A percentile compares a stretch with the other conserved stretches of the same genome.
These are phyloP conservation scores for Gambusia yucatana DNA, from an alignment of 2,797 vertebrate genomes.

Conservation along the genomic window DNA sequence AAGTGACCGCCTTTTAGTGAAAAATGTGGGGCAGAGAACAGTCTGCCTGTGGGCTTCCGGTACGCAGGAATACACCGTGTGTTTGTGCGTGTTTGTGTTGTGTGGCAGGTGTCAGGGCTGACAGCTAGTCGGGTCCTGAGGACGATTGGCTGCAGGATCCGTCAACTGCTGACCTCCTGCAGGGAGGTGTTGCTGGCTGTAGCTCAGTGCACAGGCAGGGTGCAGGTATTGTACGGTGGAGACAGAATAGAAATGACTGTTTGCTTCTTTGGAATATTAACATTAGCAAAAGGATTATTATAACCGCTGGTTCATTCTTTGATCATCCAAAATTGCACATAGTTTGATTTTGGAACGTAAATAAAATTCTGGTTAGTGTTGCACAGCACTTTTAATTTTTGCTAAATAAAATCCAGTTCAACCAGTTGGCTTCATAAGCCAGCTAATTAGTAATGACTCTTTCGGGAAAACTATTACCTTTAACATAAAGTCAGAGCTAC, in stretches of 20 bases:
- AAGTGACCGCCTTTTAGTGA: neutral
- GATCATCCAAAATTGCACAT: neutral
- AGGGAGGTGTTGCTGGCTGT: slow-evolving; percentile 60
- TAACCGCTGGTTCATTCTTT: neutral
- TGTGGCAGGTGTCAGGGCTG: slow-evolving; percentile 61
- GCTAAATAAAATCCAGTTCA: neutral
- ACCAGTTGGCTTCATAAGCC: neutral
- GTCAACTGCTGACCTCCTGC: slow-evolving; percentile 55
- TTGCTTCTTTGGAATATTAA: slow-evolving; percentile 5
- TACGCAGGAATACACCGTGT: slow-evolving; percentile 21
- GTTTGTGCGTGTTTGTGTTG: slow-evolving; percentile 41
- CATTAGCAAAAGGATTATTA: neutral
- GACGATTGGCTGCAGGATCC: slow-evolving; percentile 65
- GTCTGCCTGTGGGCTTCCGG: neutral
- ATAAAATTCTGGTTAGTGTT: neutral
- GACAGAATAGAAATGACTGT: slow-evolving; percentile 22
- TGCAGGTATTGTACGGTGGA: slow-evolving; percentile 64
- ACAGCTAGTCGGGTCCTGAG: slow-evolving; percentile 68
- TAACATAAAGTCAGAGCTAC: neutral
- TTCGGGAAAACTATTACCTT: neutral
- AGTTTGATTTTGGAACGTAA: neutral
- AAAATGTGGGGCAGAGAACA: slow-evolving; percentile 8
- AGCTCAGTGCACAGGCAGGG: slow-evolving; percentile 68
- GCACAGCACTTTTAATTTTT: too few species aligned
- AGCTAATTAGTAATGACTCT: neutral